These are phyloP conservation scores for Epinephelus fuscoguttatus DNA, from an alignment of 2,113 vertebrate species.

Conservation along the genomic window DNA sequence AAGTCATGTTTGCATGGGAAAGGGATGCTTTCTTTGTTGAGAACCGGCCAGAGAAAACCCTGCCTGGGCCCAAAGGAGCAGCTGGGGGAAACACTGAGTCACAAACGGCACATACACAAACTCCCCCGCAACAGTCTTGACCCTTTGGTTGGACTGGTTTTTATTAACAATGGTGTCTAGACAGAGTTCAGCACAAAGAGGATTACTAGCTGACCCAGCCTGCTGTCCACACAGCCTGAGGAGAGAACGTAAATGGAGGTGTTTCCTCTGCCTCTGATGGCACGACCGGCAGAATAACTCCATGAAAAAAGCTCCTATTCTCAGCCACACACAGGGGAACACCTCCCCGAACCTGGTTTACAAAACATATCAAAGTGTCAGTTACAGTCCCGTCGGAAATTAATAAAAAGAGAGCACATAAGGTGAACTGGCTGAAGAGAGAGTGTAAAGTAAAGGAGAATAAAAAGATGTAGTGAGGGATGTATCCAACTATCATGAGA, in stretches of 20 bases:
- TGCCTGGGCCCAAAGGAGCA: constrained; percentile 65
- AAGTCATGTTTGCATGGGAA: constrained; percentile 54
- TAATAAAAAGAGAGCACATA: constrained; percentile 13
- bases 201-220: constrained; percentile 2
- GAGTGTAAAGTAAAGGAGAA: neutral
- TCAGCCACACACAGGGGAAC: constrained; percentile 15
- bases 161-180: constrained; percentile 52
- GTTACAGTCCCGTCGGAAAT: neutral
- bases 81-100: constrained; percentile 70
- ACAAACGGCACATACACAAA: constrained; percentile 17
- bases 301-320: neutral
- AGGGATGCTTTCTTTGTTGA: constrained; percentile 44
- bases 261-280: neutral
- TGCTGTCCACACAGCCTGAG: constrained; percentile 23
- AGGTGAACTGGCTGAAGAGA: constrained; percentile 1
- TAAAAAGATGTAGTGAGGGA: neutral
- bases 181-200: constrained; percentile 17
- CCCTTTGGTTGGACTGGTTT: constrained; percentile 15
- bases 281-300: neutral
- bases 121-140: constrained; percentile 13
- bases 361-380: constrained; percentile 12
- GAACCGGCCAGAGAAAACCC: constrained; percentile 51
- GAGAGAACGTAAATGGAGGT: neutral
- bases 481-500: neutral
- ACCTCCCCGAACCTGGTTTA: constrained; percentile 9